A percentile compares a stretch with the other conserved stretches of the same genome.
phyloP scores from a whole-genome alignment of 1,140 invertebrate genomes.

The Lordiphosa clarofinis region DNA sequence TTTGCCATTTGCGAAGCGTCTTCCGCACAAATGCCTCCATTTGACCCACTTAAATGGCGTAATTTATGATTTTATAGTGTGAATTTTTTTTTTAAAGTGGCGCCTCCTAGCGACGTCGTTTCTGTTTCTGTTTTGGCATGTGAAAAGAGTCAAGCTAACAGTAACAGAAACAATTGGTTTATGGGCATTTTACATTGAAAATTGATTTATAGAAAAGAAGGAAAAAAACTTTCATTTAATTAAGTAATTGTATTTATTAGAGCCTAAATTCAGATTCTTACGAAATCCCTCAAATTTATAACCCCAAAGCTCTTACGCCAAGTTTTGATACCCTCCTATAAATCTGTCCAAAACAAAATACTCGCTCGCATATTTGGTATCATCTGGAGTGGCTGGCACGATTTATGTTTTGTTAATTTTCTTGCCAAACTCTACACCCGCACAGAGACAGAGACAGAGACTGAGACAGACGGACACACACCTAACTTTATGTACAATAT shows the following conservation, averaged over 20 bases:
- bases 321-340: no score
- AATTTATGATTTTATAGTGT: conserved; percentile 76
- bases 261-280: no score
- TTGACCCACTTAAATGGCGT: conserved; percentile 78
- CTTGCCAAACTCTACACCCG: conserved; percentile 32
- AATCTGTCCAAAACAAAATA: no score
- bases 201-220: no score
- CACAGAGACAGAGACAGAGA: not conserved
- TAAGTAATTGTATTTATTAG: no score
- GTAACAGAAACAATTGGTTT: no score
- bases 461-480: conserved; percentile 1
- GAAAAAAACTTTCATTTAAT: no score
- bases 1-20: conserved; percentile 55
- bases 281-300: no score
- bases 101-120: conserved; percentile 27
- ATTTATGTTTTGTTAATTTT: conserved; percentile 59
- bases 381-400: conserved; percentile 16
- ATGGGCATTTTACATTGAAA: no score
- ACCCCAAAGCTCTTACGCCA: no score
- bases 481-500: conserved; percentile 23
- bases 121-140: not conserved
- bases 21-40: conserved; percentile 79
- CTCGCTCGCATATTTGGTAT: no score
- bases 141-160: no score
- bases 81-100: conserved; percentile 57